Evolutionary conservation across 2,113 vertebrate genomes (phyloP).

Genomic region (Petroica traversi): DNA sequence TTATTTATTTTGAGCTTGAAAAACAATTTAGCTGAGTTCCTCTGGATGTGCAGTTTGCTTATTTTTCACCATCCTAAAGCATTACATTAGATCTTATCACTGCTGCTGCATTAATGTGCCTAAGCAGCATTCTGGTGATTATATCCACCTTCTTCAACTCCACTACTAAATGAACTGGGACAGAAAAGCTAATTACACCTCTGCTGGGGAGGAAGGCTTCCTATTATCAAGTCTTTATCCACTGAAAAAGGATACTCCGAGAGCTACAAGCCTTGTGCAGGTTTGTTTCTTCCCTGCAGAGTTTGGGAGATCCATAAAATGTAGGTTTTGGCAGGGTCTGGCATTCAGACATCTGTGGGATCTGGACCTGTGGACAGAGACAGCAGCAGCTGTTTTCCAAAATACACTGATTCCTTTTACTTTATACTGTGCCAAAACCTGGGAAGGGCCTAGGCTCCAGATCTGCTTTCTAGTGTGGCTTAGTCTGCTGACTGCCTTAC

Average conservation of each 20-base stretch:
- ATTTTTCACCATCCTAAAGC: not conserved
- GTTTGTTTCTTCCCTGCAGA: not conserved
- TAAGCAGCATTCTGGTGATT: not conserved
- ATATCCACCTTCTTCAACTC: not conserved
- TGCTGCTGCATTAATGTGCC: not conserved
- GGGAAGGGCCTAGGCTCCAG: not conserved
- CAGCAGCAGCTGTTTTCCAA: not conserved
- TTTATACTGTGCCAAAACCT: not conserved
- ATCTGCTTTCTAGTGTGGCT: not conserved
- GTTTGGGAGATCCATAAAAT: not conserved
- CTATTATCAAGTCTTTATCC: not conserved
- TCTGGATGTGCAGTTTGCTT: conserved; percentile 15
- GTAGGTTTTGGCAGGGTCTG: not conserved
- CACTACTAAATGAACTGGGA: conserved; percentile 13
- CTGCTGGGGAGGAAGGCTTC: not conserved
- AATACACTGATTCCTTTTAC: not conserved
- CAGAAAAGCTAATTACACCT: conserved; percentile 34
- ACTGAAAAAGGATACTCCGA: not conserved
- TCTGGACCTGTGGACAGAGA: not conserved
- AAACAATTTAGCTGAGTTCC: conserved; percentile 40
- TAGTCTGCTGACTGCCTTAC: not conserved
- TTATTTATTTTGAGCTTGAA: conserved; percentile 41
- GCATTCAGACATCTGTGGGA: not conserved
- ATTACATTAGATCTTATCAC: not conserved
- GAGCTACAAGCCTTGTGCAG: not conserved